phyloP scores from a whole-genome alignment of 2,888 invertebrate genomes.

The Metallyticus violacea region DNA sequence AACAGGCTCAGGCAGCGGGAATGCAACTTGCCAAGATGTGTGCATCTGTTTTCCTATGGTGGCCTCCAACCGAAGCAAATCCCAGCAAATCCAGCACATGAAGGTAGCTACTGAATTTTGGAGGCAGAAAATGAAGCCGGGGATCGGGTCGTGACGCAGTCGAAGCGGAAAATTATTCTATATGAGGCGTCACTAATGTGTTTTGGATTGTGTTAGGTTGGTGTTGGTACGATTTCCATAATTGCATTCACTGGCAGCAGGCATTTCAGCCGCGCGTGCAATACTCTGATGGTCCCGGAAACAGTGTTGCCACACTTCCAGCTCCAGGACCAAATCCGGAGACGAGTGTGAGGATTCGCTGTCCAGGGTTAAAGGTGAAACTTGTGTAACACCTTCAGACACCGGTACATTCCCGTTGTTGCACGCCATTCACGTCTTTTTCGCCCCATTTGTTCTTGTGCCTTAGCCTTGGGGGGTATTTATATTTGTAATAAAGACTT shows the following conservation, averaged over 20 bases:
- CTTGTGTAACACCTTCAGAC: no score
- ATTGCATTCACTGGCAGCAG: background rate
- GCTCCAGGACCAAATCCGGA: no score
- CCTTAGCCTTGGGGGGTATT: no score
- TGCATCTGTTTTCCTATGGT: no score
- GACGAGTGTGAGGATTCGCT: no score
- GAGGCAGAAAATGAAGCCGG: background rate
- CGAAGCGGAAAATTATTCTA: background rate
- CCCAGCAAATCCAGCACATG: background rate
- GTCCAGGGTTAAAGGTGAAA: no score
- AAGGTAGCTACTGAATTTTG: background rate
- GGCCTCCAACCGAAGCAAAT: background rate
- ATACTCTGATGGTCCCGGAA: background rate
- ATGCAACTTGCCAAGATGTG: no score
- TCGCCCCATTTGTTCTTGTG: no score
- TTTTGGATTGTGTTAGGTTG: background rate
- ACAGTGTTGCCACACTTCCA: background rate
- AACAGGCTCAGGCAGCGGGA: no score
- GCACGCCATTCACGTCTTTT: no score
- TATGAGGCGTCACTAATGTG: background rate
- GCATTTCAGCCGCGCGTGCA: background rate
- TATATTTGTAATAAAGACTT: no score
- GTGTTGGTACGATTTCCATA: background rate
- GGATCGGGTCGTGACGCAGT: background rate
- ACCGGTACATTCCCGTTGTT: no score